These are phyloP conservation scores for Muraenolepis orangiensis DNA, from an alignment of 2,797 vertebrate species.

Conservation along the genomic window DNA sequence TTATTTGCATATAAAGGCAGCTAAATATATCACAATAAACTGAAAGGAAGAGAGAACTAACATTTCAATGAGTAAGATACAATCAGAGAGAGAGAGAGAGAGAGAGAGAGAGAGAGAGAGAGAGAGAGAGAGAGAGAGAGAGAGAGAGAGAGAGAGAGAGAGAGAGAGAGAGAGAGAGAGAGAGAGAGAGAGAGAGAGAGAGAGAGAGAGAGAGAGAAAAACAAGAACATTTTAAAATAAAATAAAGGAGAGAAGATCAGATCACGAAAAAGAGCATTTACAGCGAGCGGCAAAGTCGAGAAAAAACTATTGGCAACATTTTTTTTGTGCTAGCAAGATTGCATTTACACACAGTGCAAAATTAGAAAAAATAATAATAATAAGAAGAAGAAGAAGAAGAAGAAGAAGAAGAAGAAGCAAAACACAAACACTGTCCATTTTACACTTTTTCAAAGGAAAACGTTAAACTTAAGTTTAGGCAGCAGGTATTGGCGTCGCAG, in stretches of 20 bases:
- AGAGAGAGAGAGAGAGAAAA: neutral
- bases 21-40: conserved; percentile 99
- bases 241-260: conserved; percentile 53
- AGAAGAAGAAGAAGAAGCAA: conserved; percentile 67
- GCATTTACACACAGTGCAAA: conserved; percentile 99
- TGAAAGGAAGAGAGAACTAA: conserved; percentile 90
- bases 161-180: conserved; percentile 86
- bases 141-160: conserved; percentile 25
- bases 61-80: conserved; percentile 87
- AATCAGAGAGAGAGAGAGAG: conserved; percentile 68
- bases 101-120: conserved; percentile 60
- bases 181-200: conserved; percentile 78
- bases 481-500: conserved; percentile 60
- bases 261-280: conserved; percentile 86
- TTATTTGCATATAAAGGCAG: conserved; percentile 99
- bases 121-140: conserved; percentile 78
- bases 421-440: conserved; percentile 81
- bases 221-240: too few species aligned
- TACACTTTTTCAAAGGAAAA: conserved; percentile 86
- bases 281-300: conserved; percentile 88
- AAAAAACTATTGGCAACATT: conserved; percentile 88
- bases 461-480: conserved; percentile 85
- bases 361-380: conserved; percentile 71
- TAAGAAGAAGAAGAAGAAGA: too few species aligned
- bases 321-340: conserved; percentile 97